Evolutionary conservation across 2,113 vertebrate genomes (phyloP), one percentile per base, ranked within the genome.

Genomic region (Pandion haliaetus): DNA sequence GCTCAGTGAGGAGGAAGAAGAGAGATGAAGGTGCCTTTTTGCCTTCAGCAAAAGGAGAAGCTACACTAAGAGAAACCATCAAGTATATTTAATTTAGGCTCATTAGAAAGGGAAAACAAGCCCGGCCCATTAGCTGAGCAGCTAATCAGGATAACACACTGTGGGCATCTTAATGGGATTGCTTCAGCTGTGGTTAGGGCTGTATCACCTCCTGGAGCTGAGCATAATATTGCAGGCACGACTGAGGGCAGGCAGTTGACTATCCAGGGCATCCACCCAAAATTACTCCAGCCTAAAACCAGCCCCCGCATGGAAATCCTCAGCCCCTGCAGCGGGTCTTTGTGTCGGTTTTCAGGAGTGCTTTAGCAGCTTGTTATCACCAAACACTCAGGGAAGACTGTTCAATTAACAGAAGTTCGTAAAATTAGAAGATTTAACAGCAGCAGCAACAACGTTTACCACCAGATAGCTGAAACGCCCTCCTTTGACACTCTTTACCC

Each of bases 401-500:
- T 73, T 54, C 73, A 84, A 55, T 69, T 85, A 90, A 52, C 66
- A 89, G 82, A 72, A 93, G 49, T 78, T 40, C 71, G 82, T 54
- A 59, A 42, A 93, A 58, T 59, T 17, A 52, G 77, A 49, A 93
- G 92, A 94, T 82, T 63, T 82, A 93, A 65, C 63, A 67, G 74
- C 82, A 69, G 23, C 42, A 34, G 52, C 49, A 45, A 29, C 57
- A 81, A 20, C 9, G 25, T 84, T 83, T 45, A 66, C 47, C 36
- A 58, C 16, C 62, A 40, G 76, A 63, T 36, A 80, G 52, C 65
- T 83, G 76, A 76, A 96, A 55, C 62, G 38, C 80, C 24, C 61
- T 17, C 78, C 70, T 96, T 86, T 77, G 84, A 90, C 95, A 15
- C 70, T 38, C 57, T 73, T 73, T 81, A 47, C 83, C 72, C 86